phyloP scores from a whole-genome alignment of 2,797 vertebrate genomes.

The Bradypodion pumilum region DNA sequence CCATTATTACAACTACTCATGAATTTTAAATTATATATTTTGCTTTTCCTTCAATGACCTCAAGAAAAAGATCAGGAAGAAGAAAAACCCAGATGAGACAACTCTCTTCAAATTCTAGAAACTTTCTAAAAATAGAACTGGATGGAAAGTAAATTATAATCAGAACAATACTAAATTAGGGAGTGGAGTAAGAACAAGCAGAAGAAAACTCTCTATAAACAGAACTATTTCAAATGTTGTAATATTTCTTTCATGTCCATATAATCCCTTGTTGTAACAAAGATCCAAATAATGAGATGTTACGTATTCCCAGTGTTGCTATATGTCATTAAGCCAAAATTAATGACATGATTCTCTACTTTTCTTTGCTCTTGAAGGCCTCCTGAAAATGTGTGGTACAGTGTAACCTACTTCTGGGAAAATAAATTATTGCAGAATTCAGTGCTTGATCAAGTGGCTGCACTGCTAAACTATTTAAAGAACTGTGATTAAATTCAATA shows the following conservation, averaged over 20 bases:
- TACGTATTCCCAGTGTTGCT: no score
- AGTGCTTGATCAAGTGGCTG: background rate
- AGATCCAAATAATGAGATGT: no score
- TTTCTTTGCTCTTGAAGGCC: background rate
- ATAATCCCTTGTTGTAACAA: background rate
- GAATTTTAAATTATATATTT: no score
- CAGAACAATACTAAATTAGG: background rate
- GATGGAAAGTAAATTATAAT: background rate
- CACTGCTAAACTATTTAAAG: background rate
- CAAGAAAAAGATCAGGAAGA: background rate
- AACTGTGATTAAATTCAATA: background rate
- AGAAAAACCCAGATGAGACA: no score
- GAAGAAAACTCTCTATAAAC: background rate
- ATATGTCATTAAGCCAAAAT: background rate
- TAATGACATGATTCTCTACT: background rate
- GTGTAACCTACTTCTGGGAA: no score
- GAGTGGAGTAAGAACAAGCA: background rate
- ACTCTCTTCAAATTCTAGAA: background rate
- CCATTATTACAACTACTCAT: no score
- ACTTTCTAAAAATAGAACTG: background rate
- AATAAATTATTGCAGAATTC: background rate
- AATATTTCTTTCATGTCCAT: background rate
- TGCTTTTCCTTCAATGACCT: no score
- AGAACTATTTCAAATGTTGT: background rate
- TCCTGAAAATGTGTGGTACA: background rate